A percentile compares a stretch with the other conserved stretches of the same genome.
phyloP scores from a whole-genome alignment of 2,113 vertebrate species.

The Centropristis striata region DNA sequence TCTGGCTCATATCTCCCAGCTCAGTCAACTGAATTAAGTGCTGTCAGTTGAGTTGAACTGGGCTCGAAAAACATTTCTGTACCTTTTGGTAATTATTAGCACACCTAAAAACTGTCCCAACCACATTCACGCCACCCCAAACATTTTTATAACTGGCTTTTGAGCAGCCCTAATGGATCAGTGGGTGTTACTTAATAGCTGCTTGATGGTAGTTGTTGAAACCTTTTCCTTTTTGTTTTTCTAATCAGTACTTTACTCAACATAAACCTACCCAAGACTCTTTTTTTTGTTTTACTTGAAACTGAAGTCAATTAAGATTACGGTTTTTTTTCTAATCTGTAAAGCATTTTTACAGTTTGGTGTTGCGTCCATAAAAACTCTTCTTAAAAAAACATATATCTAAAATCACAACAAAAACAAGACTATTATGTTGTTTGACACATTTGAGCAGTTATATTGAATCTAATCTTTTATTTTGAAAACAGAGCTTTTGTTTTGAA shows the following conservation, averaged over 20 bases:
- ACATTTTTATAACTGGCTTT: neutral
- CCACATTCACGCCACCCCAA: neutral
- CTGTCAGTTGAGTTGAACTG: neutral
- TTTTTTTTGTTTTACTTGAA: neutral
- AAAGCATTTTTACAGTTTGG: too few relatives aligned
- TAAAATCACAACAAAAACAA: too few relatives aligned
- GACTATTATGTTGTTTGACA: neutral
- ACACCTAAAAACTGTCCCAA: neutral
- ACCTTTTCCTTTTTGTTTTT: neutral
- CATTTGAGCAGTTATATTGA: neutral
- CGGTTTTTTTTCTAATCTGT: too few relatives aligned
- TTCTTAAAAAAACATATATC: too few relatives aligned
- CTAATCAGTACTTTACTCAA: neutral
- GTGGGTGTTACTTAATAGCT: neutral
- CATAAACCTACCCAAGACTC: too few relatives aligned
- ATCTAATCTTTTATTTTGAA: slow-evolving; percentile 65
- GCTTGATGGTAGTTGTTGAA: neutral
- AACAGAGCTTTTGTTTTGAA: slow-evolving; percentile 53
- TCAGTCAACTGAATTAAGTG: neutral
- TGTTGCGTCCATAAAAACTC: neutral
- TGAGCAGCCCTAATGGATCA: neutral
- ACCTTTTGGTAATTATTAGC: too few relatives aligned
- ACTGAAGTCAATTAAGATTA: too few relatives aligned
- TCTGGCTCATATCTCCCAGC: neutral
- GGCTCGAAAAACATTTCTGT: neutral